Conservation (phyloP, 2,888 invertebrate species). For the Nephrocerus scutellatus region DNA sequence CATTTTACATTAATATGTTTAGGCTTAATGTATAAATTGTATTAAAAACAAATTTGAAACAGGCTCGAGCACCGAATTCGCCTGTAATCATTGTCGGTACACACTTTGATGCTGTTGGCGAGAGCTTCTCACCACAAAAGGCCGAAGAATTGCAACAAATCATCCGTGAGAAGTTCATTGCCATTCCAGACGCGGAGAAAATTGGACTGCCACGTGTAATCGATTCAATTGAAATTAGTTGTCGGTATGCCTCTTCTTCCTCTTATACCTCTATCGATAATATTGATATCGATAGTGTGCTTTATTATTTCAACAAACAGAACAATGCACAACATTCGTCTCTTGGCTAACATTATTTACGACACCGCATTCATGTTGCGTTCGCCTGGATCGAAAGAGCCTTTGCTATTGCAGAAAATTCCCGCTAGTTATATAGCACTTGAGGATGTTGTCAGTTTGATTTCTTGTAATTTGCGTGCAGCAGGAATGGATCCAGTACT, state of each 20-base stretch:
- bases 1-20: not conserved
- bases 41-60: too few species aligned
- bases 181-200: constrained; percentile 92
- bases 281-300: constrained; percentile 2
- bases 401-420: constrained; percentile 85
- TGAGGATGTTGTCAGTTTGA: constrained; percentile 81
- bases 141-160: constrained; percentile 78
- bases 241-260: constrained; percentile 33
- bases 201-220: constrained; percentile 88
- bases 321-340: constrained; percentile 80
- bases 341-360: constrained; percentile 86
- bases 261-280: not conserved
- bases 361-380: constrained; percentile 87
- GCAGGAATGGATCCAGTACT: constrained; percentile 73
- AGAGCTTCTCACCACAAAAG: constrained; percentile 43
- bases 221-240: constrained; percentile 85
- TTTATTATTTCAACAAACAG: constrained; percentile 43
- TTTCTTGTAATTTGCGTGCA: constrained; percentile 68
- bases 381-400: constrained; percentile 85
- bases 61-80: constrained; percentile 88
- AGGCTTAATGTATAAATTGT: not conserved
- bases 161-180: constrained; percentile 81
- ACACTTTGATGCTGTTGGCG: constrained; percentile 77
- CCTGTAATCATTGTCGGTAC: constrained; percentile 96
- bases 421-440: constrained; percentile 92